A percentile compares a stretch with the other conserved stretches of the same genome.
These are phyloP conservation scores for Onychorhynchus coronatus DNA, from an alignment of 2,113 vertebrate genomes.

Conservation along the genomic window DNA sequence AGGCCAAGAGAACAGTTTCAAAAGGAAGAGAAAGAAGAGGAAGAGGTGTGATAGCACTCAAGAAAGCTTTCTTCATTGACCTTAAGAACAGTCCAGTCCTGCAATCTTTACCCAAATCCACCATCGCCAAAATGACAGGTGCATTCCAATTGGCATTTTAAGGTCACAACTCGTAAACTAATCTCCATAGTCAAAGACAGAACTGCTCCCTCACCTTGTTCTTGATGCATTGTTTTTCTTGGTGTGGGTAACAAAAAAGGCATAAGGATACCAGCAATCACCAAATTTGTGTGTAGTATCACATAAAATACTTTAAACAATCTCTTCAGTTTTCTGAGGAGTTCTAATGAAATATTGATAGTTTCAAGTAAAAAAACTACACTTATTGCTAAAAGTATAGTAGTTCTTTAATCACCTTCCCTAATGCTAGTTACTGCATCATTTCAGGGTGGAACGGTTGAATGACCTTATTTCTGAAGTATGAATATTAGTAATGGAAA, in stretches of 20 bases:
- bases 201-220: constrained; percentile 41
- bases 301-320: background rate
- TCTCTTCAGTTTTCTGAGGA: background rate
- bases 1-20: background rate
- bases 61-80: background rate
- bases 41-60: background rate
- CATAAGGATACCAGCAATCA: constrained; percentile 57
- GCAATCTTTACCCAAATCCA: background rate
- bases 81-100: background rate
- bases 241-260: constrained; percentile 57
- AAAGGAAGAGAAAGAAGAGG: constrained; percentile 5
- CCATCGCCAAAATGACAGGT: background rate
- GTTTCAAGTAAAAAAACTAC: background rate
- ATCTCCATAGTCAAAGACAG: background rate
- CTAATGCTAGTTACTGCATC: background rate
- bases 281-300: background rate
- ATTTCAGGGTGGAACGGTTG: background rate
- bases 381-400: background rate
- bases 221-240: constrained; percentile 62
- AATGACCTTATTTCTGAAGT: background rate
- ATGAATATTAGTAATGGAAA: background rate
- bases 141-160: background rate
- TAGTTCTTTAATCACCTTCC: background rate
- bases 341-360: background rate
- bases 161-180: background rate